These are phyloP conservation scores for Chionoecetes opilio DNA, from an alignment of 1,140 invertebrate species.

Conservation along the genomic window DNA sequence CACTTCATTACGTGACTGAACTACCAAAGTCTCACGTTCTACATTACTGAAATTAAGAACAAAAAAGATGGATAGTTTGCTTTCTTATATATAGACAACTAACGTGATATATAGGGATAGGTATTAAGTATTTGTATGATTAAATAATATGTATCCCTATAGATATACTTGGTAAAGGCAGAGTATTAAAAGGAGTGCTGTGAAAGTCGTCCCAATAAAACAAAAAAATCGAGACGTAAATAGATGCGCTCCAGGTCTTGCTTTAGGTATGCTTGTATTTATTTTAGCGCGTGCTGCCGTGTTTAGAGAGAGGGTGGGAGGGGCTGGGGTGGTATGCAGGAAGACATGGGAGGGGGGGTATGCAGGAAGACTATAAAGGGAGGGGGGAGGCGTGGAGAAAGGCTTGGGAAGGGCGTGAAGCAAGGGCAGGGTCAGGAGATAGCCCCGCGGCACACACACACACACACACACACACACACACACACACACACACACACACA, in stretches of 20 bases:
- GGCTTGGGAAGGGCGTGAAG: neutral
- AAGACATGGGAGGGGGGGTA: neutral
- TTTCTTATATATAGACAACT: too few relatives aligned
- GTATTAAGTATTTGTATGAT: too few relatives aligned
- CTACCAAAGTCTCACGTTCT: neutral
- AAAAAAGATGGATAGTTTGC: too few relatives aligned
- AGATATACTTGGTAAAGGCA: too few relatives aligned
- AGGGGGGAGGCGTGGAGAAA: neutral
- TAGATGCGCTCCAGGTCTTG: too few relatives aligned
- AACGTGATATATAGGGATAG: too few relatives aligned
- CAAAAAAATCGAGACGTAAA: too few relatives aligned
- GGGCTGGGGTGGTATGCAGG: neutral
- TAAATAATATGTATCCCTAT: too few relatives aligned
- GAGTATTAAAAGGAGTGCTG: too few relatives aligned
- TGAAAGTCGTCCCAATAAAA: too few relatives aligned
- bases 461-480: conserved; percentile 8
- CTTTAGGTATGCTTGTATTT: too few relatives aligned
- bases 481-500: neutral
- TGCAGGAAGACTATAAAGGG: neutral
- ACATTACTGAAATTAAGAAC: neutral
- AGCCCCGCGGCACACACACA: conserved; percentile 1
- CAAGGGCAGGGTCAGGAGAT: neutral
- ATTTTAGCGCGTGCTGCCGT: neutral
- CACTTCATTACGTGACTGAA: neutral
- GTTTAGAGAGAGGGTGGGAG: neutral